These are phyloP conservation scores for Heliocidaris erythrogramma DNA, from an alignment of 35 echinoderm and acorn worm genomes.

Conservation along the genomic window DNA sequence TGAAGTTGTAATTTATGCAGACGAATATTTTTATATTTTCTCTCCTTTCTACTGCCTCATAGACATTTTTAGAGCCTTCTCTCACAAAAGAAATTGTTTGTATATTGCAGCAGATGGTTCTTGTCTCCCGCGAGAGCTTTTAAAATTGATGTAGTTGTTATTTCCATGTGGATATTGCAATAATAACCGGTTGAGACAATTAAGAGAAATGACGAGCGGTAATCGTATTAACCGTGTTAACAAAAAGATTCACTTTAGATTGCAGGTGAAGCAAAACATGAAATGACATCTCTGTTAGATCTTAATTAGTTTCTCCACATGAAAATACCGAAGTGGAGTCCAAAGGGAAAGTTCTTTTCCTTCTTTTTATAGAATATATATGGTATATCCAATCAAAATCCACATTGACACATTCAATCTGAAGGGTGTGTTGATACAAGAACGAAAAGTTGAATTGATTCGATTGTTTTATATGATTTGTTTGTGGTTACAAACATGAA, in stretches of 20 bases:
- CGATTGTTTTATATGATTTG: too few relatives aligned
- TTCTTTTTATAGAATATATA: too few relatives aligned
- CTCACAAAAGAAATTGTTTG: not conserved
- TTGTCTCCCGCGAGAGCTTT: not conserved
- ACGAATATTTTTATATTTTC: too few relatives aligned
- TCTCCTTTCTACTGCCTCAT: not conserved
- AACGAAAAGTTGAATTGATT: too few relatives aligned
- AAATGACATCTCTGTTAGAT: not conserved
- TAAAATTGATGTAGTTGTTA: slow-evolving; percentile 7
- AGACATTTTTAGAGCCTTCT: not conserved
- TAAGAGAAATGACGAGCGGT: not conserved
- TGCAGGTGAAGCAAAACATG: not conserved
- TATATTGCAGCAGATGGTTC: not conserved
- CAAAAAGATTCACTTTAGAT: not conserved
- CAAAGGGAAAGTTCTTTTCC: too few relatives aligned
- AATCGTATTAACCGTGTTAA: not conserved
- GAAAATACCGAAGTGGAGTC: too few relatives aligned
- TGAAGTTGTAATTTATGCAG: too few relatives aligned
- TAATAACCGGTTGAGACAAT: slow-evolving; percentile 40
- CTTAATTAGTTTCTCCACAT: not conserved
- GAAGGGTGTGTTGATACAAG: too few relatives aligned
- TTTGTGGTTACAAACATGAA: too few relatives aligned
- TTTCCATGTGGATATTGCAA: slow-evolving; percentile 27
- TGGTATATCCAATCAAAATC: too few relatives aligned
- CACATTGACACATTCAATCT: too few relatives aligned